phyloP scores from a whole-genome alignment of 2,113 vertebrate genomes.

The Noctilio leporinus region DNA sequence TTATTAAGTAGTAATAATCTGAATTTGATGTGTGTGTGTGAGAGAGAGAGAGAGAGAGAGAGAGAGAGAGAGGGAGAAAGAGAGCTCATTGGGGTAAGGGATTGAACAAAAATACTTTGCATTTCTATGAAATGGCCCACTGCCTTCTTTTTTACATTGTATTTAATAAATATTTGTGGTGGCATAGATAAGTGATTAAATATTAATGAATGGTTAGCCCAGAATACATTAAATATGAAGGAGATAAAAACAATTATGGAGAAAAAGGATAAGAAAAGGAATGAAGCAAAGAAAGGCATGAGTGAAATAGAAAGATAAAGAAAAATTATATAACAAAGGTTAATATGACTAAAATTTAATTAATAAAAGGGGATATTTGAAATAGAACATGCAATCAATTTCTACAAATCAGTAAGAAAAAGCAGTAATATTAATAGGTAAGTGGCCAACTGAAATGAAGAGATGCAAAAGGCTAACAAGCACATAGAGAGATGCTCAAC shows the following conservation, averaged over 20 bases:
- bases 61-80: accelerated
- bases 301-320: not conserved
- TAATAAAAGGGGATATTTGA: not conserved
- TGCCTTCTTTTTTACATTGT: not conserved
- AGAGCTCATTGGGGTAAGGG: not conserved
- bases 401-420: not conserved
- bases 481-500: not conserved
- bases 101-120: not conserved
- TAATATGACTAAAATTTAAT: not conserved
- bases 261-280: not conserved
- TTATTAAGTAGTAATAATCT: not conserved
- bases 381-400: not conserved
- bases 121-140: not conserved
- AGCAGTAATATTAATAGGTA: not conserved
- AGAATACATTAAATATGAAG: not conserved
- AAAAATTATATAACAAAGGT: not conserved
- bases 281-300: not conserved
- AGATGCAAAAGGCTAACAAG: not conserved
- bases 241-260: not conserved
- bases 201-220: not conserved
- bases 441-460: not conserved
- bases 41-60: accelerated
- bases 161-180: not conserved
- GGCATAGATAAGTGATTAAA: not conserved
- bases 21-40: accelerated